Conservation (phyloP, 2,113 vertebrate genomes). For the Brachyhypopomus gauderio region DNA sequence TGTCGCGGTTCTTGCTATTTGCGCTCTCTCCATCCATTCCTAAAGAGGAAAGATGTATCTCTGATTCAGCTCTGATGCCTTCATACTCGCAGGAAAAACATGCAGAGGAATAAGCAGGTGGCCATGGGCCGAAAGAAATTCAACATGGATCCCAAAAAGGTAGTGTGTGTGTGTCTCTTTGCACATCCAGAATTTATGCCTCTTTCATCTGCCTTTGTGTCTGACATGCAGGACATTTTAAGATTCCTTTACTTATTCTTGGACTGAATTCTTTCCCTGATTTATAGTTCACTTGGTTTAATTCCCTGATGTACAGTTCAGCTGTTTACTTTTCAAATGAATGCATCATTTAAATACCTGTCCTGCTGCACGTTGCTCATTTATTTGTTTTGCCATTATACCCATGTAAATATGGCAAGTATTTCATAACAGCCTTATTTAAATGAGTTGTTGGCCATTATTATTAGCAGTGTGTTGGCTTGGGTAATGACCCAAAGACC, state of each 20-base stretch:
- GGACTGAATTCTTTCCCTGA: neutral
- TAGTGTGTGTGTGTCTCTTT: slow-evolving; percentile 52
- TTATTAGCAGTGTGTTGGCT: neutral
- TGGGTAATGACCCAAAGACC: neutral
- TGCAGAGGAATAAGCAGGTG: slow-evolving; percentile 98
- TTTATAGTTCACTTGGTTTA: neutral
- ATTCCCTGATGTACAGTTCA: neutral
- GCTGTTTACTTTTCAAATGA: neutral
- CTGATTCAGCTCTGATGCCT: neutral
- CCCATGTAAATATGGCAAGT: neutral
- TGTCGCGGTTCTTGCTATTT: neutral
- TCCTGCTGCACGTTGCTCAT: neutral
- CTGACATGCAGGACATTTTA: neutral
- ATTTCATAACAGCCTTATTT: no score
- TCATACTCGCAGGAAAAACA: slow-evolving; percentile 83
- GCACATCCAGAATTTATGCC: neutral
- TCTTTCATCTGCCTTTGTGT: neutral
- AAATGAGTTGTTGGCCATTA: neutral
- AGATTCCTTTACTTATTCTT: neutral
- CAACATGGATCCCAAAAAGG: slow-evolving; percentile 99
- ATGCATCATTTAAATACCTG: neutral
- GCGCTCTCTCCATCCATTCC: neutral
- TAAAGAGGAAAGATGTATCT: neutral
- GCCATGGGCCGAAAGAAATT: slow-evolving; percentile 98
- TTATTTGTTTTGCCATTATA: neutral